Conservation (phyloP, 2,797 vertebrate genomes). For the Notamacropus eugenii region DNA sequence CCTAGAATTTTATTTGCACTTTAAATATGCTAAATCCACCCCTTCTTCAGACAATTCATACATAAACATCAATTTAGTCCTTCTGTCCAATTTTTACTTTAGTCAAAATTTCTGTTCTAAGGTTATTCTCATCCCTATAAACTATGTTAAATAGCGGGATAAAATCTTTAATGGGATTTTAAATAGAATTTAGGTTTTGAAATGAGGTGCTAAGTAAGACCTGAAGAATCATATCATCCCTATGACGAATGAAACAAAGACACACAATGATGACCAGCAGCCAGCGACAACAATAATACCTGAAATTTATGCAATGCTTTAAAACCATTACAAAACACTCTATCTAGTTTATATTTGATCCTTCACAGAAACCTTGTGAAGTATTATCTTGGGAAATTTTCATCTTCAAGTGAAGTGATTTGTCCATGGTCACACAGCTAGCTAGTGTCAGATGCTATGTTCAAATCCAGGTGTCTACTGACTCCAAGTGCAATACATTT, state of each 20-base stretch:
- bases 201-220: background rate
- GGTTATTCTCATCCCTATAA: background rate
- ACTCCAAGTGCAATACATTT: background rate
- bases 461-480: background rate
- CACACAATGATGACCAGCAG: background rate
- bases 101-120: conserved; percentile 39
- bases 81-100: conserved; percentile 27
- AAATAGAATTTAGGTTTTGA: background rate
- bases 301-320: background rate
- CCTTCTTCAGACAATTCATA: conserved; percentile 28
- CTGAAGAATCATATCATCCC: background rate
- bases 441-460: background rate
- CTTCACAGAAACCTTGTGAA: background rate
- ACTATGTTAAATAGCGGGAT: conserved; percentile 36
- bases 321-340: background rate
- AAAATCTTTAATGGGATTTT: background rate
- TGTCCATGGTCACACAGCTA: too few species aligned
- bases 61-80: conserved; percentile 28
- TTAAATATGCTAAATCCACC: background rate
- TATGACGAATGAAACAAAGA: background rate
- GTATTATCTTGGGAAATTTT: background rate
- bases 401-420: background rate
- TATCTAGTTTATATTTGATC: background rate
- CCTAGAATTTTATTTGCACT: background rate
- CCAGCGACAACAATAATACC: background rate